A percentile compares a stretch with the other conserved stretches of the same genome.
Conservation (phyloP, 2,797 vertebrate species). For the Decapterus maruadsi region DNA sequence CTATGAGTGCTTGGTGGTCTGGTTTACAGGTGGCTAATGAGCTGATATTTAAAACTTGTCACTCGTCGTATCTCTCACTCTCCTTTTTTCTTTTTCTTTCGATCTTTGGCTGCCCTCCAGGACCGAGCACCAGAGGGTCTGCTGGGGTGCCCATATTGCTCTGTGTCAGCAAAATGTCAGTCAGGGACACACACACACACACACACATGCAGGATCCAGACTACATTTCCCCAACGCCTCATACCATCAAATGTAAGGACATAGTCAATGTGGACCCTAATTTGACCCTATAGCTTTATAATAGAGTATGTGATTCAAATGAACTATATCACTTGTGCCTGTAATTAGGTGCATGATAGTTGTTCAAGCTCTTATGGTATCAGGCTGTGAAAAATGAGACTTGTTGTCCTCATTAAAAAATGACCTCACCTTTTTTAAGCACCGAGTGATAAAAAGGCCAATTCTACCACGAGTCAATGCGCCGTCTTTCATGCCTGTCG, state of each 20-base stretch:
- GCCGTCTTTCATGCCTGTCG: slow-evolving; percentile 54
- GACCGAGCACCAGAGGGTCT: slow-evolving; percentile 51
- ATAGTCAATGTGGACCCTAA: slow-evolving; percentile 58
- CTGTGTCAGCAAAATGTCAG: slow-evolving; percentile 72
- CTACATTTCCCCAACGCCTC: slow-evolving; percentile 42
- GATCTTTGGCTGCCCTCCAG: slow-evolving; percentile 70
- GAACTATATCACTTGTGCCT: slow-evolving; percentile 44
- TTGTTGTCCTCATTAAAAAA: slow-evolving; percentile 72
- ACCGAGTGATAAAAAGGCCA: slow-evolving; percentile 62
- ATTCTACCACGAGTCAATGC: slow-evolving; percentile 49
- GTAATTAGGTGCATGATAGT: slow-evolving; percentile 43
- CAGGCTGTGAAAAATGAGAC: slow-evolving; percentile 41
- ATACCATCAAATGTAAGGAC: slow-evolving; percentile 49
- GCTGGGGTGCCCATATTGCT: slow-evolving; percentile 57
- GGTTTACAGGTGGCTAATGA: slow-evolving; percentile 80
- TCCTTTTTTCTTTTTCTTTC: slow-evolving; percentile 21
- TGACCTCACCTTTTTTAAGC: no score
- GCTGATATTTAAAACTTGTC: slow-evolving; percentile 79
- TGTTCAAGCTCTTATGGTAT: slow-evolving; percentile 30
- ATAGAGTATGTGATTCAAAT: slow-evolving; percentile 35
- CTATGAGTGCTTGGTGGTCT: slow-evolving; percentile 73
- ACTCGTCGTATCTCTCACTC: slow-evolving; percentile 33
- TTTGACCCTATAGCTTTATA: slow-evolving; percentile 48
- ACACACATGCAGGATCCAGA: slow-evolving; percentile 25
- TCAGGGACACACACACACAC: slow-evolving; percentile 48